Base-by-base conservation (phyloP, 2,888 invertebrate species). In the Julus scanicus region DNA sequence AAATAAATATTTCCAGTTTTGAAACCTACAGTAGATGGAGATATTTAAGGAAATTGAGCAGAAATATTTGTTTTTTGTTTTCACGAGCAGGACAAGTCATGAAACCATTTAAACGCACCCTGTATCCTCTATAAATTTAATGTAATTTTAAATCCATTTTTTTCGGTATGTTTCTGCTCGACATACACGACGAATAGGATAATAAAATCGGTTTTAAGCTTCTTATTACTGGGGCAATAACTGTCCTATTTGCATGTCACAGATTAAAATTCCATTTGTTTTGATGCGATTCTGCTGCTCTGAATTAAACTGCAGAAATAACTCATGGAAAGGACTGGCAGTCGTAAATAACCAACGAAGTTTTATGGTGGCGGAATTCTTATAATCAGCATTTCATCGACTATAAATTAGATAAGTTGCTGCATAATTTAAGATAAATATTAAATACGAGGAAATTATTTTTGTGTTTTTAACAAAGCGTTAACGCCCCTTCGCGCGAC, bases 191-290 rank as follows among this genome's bases (percentile, higher is more conserved):
- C 20, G 29, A 29, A 5, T 9, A 71, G 9, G n/a, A 71, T 2
- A 29, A 71, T 71, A 71, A 71, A 71, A 71, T 20, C 9, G 71
- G 71, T 20, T 71, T 71, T 11, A 29, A 29, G 71, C 5, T 20
- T 71, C 20, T 71, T 29, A 71, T 71, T 71, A 20, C 71, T 71
- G 71, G 29, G 71, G 9, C 29, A 71, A n/a, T 29, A 71, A 71
- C 20, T 71, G 71, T 20, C 20, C 71, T n/a, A 71, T 71, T 71
- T 71, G 29, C 71, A 71, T 71, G n/a, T 6, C 29, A 9, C 9
- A 71, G 71, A 71, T 71, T 71, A 71, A 63, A 63, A 71, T 9
- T 71, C 71, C 71, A 71, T 71, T 71, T 71, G 71, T 71, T 29
- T 71, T 71, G 71, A 71, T 71, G 6, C 71, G 71, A 71, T n/a